phyloP scores from a whole-genome alignment of 1,140 invertebrate genomes.

The Aphelinus atriplicis region DNA sequence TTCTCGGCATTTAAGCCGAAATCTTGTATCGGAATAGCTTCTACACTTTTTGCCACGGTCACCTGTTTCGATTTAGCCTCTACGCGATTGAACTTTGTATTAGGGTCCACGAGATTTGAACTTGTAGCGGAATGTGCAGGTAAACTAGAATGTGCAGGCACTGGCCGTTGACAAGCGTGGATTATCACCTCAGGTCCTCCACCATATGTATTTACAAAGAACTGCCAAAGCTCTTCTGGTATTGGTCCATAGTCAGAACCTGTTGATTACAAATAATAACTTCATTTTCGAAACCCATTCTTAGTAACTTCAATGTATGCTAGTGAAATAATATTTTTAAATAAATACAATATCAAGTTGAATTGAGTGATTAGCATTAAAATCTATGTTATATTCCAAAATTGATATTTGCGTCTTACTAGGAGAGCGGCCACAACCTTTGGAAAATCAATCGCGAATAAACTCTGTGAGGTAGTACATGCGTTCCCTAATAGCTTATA shows the following conservation, averaged over 20 bases:
- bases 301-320: too few species aligned
- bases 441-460: too few species aligned
- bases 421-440: too few species aligned
- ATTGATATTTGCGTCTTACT: too few species aligned
- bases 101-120: constrained; percentile 56
- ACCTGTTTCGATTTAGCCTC: constrained; percentile 56
- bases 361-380: too few species aligned
- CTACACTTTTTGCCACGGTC: constrained; percentile 55
- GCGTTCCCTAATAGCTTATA: too few species aligned
- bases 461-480: too few species aligned
- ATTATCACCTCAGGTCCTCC: constrained; percentile 84
- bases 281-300: background rate
- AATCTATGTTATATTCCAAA: too few species aligned
- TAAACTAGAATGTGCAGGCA: constrained; percentile 55
- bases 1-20: constrained; percentile 55
- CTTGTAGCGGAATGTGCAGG: constrained; percentile 63
- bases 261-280: constrained; percentile 37
- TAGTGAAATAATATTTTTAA: too few species aligned
- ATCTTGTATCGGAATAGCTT: constrained; percentile 59
- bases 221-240: constrained; percentile 85
- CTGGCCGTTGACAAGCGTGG: constrained; percentile 60
- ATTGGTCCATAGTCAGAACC: constrained; percentile 87
- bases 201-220: constrained; percentile 84
- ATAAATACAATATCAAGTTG: too few species aligned
- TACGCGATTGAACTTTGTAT: constrained; percentile 49